Conservation (phyloP, 2,113 vertebrate genomes). For the Tympanuchus pallidicinctus region DNA sequence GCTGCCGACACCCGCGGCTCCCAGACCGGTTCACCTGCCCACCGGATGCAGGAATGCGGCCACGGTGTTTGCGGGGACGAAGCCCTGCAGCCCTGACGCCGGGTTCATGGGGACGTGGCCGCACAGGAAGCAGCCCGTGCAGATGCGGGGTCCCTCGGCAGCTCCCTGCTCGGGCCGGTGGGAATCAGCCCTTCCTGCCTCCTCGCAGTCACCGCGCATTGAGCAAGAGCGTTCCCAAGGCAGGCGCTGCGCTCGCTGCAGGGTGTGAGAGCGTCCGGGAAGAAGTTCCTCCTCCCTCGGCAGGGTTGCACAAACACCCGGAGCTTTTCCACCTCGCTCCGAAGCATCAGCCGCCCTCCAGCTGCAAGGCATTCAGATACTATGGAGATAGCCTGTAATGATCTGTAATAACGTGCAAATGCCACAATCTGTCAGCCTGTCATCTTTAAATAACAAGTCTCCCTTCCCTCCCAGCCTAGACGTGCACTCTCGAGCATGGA, state of each 20-base stretch:
- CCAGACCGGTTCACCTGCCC: constrained; percentile 39
- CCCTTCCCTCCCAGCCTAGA: neutral
- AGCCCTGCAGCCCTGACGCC: neutral
- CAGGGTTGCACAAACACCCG: neutral
- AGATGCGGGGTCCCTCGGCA: fast-evolving
- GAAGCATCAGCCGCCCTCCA: neutral
- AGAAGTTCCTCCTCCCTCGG: neutral
- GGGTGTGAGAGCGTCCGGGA: neutral
- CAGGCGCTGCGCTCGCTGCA: neutral
- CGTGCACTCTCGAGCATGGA: neutral
- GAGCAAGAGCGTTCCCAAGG: neutral
- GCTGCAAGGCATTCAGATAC: neutral
- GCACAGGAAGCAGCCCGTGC: fast-evolving
- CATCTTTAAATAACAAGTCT: constrained; percentile 31
- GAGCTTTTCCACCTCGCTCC: neutral
- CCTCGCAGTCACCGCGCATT: neutral
- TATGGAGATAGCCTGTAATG: neutral
- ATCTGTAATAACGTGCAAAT: neutral
- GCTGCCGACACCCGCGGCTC: fast-evolving
- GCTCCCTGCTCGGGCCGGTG: neutral
- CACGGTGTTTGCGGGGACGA: neutral
- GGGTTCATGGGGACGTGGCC: neutral
- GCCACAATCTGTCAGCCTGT: neutral
- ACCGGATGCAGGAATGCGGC: constrained; percentile 22
- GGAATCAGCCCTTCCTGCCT: neutral